Evolutionary conservation across 1,140 invertebrate genomes (phyloP), one percentile per base, ranked within the genome.

Genomic region (Whitmania pigra): DNA sequence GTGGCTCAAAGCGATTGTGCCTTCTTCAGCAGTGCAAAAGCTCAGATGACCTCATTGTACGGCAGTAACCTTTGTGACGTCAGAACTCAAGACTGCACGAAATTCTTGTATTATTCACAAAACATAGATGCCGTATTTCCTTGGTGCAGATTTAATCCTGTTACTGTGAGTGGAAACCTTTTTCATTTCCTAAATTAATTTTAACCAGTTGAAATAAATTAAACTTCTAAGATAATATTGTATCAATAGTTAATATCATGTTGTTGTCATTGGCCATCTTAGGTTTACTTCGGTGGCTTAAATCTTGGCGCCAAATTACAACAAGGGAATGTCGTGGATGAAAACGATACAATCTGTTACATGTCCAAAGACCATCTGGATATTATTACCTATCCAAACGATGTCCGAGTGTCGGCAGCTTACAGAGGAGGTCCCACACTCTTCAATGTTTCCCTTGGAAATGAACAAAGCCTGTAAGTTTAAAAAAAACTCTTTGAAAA

Each of bases 291-390:
- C 57, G 29, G 29, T 25, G 22, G 29, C 9, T 63, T 31, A 25
- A 22, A 63, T 13, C 57, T 63, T 31, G 29, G 29, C 20, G 1
- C 57, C 11, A 63, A 63, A 20, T 0, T 13, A 13, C 22, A 63
- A 20, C 57, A 63, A 63, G 43, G 43, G 43, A 49, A 49, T 49
- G 43, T 49, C 15, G 22, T 25, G 22, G 57, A 63, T 18, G 57
- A 63, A 31, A 63, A 63, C 57, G 29, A 31, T 20, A 63, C 57
- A 20, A 63, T 63, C 20, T 63, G 57, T n/a, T 63, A 63, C 29
- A 22, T 31, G 29, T 31, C 57, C 57, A 22, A 25, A 7, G 29
- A 63, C 20, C 29, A 63, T 17, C 11, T 63, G 22, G 57, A 63
- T 15, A 31, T 63, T 1, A 31, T 63, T n/a, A 63, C 57, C 22